phyloP scores from a whole-genome alignment of 92 coral and sea anemone species.

The Micromussa lordhowensis region DNA sequence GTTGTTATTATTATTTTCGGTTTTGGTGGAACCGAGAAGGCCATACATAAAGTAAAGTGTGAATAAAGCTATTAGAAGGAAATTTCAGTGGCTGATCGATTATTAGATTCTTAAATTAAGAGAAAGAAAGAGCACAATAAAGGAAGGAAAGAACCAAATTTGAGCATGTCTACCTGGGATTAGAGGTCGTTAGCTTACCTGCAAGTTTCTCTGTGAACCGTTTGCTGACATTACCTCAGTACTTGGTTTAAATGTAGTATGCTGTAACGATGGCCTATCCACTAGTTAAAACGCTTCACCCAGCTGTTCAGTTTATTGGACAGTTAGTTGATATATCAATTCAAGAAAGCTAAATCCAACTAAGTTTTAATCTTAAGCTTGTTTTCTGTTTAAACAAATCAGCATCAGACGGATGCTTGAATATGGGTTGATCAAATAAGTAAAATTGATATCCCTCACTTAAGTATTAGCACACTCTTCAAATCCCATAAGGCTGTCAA shows the following conservation, averaged over 20 bases:
- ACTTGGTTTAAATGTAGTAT: too few relatives aligned
- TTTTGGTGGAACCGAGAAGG: neutral
- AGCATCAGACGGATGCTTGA: neutral
- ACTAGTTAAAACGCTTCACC: neutral
- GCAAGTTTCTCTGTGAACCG: neutral
- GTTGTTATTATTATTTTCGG: neutral
- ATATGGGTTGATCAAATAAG: neutral
- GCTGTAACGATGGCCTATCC: neutral
- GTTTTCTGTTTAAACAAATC: conserved; percentile 11
- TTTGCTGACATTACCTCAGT: neutral
- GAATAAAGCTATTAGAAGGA: neutral
- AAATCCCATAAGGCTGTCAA: neutral
- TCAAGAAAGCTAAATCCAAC: neutral
- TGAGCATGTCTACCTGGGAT: neutral
- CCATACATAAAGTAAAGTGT: neutral
- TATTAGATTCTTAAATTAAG: neutral
- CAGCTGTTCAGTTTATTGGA: neutral
- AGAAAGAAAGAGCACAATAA: neutral
- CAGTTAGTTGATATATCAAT: neutral
- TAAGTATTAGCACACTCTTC: neutral
- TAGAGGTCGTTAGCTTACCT: neutral
- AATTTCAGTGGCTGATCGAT: neutral
- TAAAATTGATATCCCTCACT: neutral
- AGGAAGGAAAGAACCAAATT: neutral
- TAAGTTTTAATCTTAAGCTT: neutral